Conservation (phyloP, 2,113 vertebrate species). For the Mungos mungo region DNA sequence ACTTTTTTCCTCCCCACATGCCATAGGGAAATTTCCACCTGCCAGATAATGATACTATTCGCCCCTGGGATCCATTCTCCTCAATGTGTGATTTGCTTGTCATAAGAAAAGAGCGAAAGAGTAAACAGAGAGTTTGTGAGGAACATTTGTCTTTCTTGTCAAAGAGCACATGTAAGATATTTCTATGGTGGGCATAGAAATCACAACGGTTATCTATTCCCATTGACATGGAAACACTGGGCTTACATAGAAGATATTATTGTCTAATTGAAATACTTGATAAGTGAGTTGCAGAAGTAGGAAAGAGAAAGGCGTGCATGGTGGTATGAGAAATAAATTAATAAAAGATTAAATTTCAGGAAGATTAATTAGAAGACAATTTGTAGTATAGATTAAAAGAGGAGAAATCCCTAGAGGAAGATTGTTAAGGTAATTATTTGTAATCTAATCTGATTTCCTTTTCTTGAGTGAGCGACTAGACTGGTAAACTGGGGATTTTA, state of each 20-base stretch:
- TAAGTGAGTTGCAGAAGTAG: neutral
- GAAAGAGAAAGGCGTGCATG: slow-evolving; percentile 10
- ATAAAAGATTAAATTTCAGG: slow-evolving; percentile 44
- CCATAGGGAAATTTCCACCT: neutral
- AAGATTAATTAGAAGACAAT: slow-evolving; percentile 45
- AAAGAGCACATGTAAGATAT: neutral
- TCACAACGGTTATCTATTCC: neutral
- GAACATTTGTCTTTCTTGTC: neutral
- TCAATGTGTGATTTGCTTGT: neutral
- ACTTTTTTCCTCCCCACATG: neutral
- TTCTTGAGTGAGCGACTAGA: slow-evolving; percentile 33
- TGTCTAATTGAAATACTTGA: slow-evolving; percentile 23
- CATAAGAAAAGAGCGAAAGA: neutral
- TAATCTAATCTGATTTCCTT: slow-evolving; percentile 63
- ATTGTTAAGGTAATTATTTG: slow-evolving; percentile 51
- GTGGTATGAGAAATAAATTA: slow-evolving; percentile 50
- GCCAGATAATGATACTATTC: neutral
- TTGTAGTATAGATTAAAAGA: slow-evolving; percentile 45
- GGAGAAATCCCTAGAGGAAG: neutral
- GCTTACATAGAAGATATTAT: neutral
- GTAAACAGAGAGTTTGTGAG: neutral
- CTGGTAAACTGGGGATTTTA: slow-evolving; percentile 28
- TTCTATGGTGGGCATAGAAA: neutral
- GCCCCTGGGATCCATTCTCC: neutral
- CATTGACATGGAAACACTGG: slow-evolving; percentile 12